phyloP scores from a whole-genome alignment of 2,113 vertebrate genomes.

The Pteruthius melanotis region DNA sequence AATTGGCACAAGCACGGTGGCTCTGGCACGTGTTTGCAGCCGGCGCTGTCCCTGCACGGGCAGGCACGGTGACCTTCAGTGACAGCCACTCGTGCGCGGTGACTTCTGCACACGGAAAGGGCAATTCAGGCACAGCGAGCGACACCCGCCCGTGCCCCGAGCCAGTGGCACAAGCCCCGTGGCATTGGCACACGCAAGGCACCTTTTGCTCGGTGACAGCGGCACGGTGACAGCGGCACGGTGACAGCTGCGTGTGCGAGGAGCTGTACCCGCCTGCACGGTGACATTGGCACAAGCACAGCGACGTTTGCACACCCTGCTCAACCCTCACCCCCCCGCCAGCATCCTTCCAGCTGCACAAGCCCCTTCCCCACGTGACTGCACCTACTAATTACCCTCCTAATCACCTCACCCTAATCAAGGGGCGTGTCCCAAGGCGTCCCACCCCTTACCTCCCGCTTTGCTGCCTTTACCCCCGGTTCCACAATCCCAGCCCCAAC shows the following conservation, averaged over 20 bases:
- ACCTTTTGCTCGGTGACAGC: background rate
- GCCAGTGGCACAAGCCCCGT: background rate
- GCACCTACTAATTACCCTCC: background rate
- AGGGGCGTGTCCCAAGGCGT: background rate
- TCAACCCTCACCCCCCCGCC: rapidly evolving
- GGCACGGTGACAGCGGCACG: background rate
- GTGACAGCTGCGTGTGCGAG: background rate
- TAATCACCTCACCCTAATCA: background rate
- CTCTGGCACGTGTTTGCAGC: background rate
- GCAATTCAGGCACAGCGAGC: background rate
- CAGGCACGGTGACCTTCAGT: background rate
- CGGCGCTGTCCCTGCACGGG: rapidly evolving
- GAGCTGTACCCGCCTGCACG: rapidly evolving
- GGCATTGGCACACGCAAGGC: background rate
- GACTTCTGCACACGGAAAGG: background rate
- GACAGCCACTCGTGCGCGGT: background rate
- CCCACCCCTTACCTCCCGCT: background rate
- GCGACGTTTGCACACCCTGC: background rate
- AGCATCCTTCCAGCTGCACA: background rate
- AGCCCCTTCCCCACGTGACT: too few relatives aligned
- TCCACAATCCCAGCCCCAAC: background rate
- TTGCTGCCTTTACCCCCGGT: too few relatives aligned
- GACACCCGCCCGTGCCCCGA: background rate
- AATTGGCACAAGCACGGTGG: background rate
- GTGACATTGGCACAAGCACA: background rate